Conservation (phyloP, 2,888 invertebrate species). For the Calameuta idolon region DNA sequence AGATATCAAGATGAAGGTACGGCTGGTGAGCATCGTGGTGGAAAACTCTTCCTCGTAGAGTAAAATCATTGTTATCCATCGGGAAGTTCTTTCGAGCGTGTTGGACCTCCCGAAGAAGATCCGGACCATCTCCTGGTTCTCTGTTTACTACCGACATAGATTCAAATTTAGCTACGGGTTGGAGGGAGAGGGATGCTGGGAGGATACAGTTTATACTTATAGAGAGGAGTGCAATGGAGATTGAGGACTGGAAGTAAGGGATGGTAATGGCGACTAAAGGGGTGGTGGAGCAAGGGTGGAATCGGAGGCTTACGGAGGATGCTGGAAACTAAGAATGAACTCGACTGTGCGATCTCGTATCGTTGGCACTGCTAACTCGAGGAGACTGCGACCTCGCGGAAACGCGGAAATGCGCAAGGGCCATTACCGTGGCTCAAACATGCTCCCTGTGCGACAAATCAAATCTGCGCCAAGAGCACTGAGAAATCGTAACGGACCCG, state of each 20-base stretch:
- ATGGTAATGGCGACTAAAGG: not conserved
- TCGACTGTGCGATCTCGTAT: slow-evolving; percentile 47
- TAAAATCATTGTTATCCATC: not conserved
- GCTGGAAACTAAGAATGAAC: slow-evolving; percentile 34
- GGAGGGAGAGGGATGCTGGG: not conserved
- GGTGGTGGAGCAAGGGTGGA: not conserved
- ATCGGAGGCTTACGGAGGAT: not conserved
- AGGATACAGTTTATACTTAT: not conserved
- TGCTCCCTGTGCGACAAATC: slow-evolving; percentile 55
- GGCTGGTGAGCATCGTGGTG: not conserved
- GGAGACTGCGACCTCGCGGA: slow-evolving; percentile 48
- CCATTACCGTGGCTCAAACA: slow-evolving; percentile 56
- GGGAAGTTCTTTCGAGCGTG: not conserved
- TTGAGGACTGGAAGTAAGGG: not conserved
- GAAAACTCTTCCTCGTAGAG: not conserved
- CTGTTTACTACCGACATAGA: slow-evolving; percentile 38
- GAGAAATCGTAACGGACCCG: slow-evolving; percentile 46
- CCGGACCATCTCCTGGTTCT: slow-evolving; percentile 3
- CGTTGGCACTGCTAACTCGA: slow-evolving; percentile 46
- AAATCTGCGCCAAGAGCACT: slow-evolving; percentile 45
- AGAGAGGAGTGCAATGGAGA: not conserved
- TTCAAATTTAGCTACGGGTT: slow-evolving; percentile 40
- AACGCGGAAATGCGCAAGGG: slow-evolving; percentile 39
- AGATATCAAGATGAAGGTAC: not conserved
- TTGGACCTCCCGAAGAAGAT: not conserved